These are phyloP conservation scores for Lepidonotus clava DNA, from an alignment of 2,888 invertebrate genomes.

Conservation along the genomic window DNA sequence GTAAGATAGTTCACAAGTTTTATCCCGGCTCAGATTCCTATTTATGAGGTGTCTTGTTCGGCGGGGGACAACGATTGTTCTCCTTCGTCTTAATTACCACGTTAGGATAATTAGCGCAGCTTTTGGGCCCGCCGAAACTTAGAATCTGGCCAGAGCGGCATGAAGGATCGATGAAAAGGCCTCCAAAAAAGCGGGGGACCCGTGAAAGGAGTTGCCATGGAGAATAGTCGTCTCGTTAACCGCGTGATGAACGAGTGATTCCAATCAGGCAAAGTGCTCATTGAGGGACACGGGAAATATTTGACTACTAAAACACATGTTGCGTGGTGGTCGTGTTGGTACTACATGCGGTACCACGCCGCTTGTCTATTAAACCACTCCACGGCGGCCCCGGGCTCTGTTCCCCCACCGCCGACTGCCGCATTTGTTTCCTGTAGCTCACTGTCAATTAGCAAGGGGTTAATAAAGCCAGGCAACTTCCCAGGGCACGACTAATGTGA, in stretches of 20 bases:
- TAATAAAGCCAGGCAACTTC: neutral
- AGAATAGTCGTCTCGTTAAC: conserved; percentile 24
- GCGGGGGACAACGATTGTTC: neutral
- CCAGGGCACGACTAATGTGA: neutral
- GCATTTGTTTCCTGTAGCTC: neutral
- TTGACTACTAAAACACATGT: conserved; percentile 44
- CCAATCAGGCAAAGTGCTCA: conserved; percentile 47
- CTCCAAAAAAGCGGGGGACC: conserved; percentile 7
- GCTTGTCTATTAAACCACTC: neutral
- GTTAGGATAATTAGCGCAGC: conserved; percentile 29
- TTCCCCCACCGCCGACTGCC: neutral
- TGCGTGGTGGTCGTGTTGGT: conserved; percentile 14
- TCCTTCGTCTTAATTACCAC: conserved; percentile 25
- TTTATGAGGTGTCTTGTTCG: conserved; percentile 18
- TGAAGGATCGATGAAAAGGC: conserved; percentile 9
- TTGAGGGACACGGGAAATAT: conserved; percentile 34
- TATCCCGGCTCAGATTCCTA: conserved; percentile 24
- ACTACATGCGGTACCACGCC: neutral
- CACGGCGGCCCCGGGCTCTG: neutral
- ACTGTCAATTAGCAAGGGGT: neutral
- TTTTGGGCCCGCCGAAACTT: neutral
- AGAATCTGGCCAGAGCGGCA: conserved; percentile 21
- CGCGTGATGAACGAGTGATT: conserved; percentile 19
- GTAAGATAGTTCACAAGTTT: conserved; percentile 29
- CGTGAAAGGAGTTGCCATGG: conserved; percentile 34